A percentile compares a stretch with the other conserved stretches of the same genome.
phyloP scores from a whole-genome alignment of 2,888 invertebrate species.

The Microdon myrmicae region DNA sequence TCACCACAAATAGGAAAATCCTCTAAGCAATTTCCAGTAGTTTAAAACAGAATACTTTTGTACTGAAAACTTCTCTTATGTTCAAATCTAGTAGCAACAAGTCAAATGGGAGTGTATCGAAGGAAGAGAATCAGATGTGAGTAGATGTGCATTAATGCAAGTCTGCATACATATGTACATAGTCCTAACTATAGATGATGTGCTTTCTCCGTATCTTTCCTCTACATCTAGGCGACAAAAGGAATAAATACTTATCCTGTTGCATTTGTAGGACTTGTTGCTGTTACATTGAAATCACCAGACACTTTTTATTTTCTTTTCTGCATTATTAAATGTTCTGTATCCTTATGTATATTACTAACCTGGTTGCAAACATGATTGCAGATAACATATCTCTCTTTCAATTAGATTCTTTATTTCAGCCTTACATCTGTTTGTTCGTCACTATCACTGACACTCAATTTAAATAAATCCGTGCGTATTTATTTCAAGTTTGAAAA shows the following conservation, averaged over 20 bases:
- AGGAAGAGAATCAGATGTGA: slow-evolving; percentile 24
- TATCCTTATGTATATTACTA: too few species aligned
- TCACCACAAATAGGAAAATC: too few species aligned
- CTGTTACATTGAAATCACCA: too few species aligned
- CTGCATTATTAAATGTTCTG: too few species aligned
- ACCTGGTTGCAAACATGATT: too few species aligned
- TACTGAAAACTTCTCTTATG: neutral
- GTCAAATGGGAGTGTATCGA: slow-evolving; percentile 29
- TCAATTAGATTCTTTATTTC: too few species aligned
- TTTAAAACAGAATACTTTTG: slow-evolving; percentile 8
- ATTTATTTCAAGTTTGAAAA: too few species aligned
- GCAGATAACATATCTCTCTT: too few species aligned
- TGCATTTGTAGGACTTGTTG: slow-evolving; percentile 44
- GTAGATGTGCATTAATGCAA: slow-evolving; percentile 25
- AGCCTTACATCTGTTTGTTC: too few species aligned
- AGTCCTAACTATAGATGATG: neutral
- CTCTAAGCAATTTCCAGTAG: slow-evolving; percentile 17
- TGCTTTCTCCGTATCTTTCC: slow-evolving; percentile 34
- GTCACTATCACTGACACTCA: too few species aligned
- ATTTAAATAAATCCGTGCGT: too few species aligned
- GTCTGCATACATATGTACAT: slow-evolving; percentile 12
- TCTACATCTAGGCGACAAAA: slow-evolving; percentile 14
- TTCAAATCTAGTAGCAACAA: slow-evolving; percentile 39
- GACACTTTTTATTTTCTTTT: too few species aligned
- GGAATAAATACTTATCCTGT: slow-evolving; percentile 29